Evolutionary conservation across 2,797 vertebrate species (phyloP), one percentile per base, ranked within the genome.

Genomic region (Paedocypris micromegethes): DNA sequence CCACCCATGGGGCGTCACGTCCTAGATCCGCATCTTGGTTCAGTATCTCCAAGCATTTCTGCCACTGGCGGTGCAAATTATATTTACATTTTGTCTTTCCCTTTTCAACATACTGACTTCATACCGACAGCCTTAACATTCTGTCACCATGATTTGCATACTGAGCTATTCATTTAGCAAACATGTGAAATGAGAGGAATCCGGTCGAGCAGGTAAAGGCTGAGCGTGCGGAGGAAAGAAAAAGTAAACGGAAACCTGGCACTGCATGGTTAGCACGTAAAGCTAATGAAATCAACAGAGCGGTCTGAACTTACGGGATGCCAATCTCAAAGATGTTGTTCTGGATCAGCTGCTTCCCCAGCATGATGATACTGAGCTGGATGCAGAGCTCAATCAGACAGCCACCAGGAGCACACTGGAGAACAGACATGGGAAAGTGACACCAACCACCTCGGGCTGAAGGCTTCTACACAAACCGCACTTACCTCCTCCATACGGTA

Each of bases 301-400:
- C 45, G 43, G 51, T 2, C 6, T 44, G 54, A 83, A 93, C 96
- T 44, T 86, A 98, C 96, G 96, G 96, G 78, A 99, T 92, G 77
- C 92, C 96, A 3, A 98, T 99, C 84, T 99, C 96, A 81, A 98
- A 99, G 72, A 99, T 86, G 86, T 98, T 98, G 84, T 99, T 99
- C 84, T 99, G 96, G 75, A 99, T 98, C 72, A 99, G 84, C 85
- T 99, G 96, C 73, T 99, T 99, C 51, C 96, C 96, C 79, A 99
- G 75, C 96, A 99, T 99, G 83, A 99, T 99, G 89, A 99, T 98
- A 83, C 96, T 98, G 75, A 99, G 91, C 83, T 98, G 96, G 67
- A 98, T 92, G 75, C 96, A 99, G 58, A 99, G 78, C 79, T 99
- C 96, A 70, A 98, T 98, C 70, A 99, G 89, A 82, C 96, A 99